Evolutionary conservation across 2,888 invertebrate species (phyloP).

Genomic region (Corythucha ciliata): DNA sequence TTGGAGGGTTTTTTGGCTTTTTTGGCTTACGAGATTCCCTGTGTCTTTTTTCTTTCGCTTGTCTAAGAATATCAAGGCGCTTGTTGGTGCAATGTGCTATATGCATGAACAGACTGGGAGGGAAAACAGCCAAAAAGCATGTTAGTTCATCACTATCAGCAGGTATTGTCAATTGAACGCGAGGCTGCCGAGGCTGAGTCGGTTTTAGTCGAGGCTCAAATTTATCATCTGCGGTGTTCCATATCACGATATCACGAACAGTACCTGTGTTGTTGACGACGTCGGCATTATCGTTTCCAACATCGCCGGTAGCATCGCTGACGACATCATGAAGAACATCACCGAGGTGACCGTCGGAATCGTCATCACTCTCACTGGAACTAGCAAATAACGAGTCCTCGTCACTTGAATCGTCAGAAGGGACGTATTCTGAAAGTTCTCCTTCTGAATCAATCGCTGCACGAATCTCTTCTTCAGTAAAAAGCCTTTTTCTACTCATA

Average conservation of each 20-base stretch:
- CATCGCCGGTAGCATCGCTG: not conserved
- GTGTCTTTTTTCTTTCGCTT: conserved; percentile 2
- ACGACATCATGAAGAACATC: conserved; percentile 13
- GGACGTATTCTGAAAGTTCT: conserved; percentile 4
- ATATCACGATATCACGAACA: not conserved
- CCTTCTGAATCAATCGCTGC: conserved; percentile 6
- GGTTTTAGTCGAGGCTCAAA: conserved; percentile 4
- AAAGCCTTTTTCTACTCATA: not conserved
- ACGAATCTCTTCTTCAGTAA: not conserved
- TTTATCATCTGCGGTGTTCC: not conserved
- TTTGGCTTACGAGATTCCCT: not conserved
- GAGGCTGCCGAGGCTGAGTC: not conserved
- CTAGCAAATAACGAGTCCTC: conserved; percentile 8
- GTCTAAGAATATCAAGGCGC: conserved; percentile 16
- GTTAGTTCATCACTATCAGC: conserved; percentile 16
- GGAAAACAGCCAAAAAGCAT: conserved; percentile 21
- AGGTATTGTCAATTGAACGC: not conserved
- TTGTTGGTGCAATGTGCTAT: conserved; percentile 23
- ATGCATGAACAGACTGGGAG: conserved; percentile 19
- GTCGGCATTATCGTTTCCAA: not conserved
- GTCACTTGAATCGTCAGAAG: conserved; percentile 6
- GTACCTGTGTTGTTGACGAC: conserved; percentile 1
- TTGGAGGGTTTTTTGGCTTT: conserved; percentile 7
- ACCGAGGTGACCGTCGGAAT: conserved; percentile 11
- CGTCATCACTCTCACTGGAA: conserved; percentile 14